Percentiles rank a stretch among this genome's conserved stretches.
These are phyloP conservation scores for Belonocnema kinseyi DNA, from an alignment of 1,140 invertebrate genomes.

Conservation along the genomic window DNA sequence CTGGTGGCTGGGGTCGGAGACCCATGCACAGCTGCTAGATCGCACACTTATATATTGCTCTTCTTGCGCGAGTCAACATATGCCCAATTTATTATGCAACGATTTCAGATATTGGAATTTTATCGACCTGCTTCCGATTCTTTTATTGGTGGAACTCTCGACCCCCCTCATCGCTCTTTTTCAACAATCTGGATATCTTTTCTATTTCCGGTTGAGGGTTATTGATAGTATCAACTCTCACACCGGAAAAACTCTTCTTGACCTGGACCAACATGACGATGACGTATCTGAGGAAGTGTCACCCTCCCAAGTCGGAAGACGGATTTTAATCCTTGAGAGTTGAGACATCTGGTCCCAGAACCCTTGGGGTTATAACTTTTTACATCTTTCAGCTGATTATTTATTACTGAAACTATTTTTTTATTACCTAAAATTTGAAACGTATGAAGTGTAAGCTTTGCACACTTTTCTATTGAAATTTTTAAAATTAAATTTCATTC, in stretches of 20 bases:
- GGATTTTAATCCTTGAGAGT: neutral
- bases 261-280: conserved; percentile 17
- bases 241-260: neutral
- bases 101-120: conserved; percentile 3
- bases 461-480: too few species aligned
- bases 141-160: neutral
- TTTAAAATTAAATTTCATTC: too few species aligned
- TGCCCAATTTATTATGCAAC: conserved; percentile 26
- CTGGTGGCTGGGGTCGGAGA: conserved; percentile 16
- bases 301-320: neutral
- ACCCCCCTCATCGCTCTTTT: conserved; percentile 2
- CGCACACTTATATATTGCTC: conserved; percentile 10
- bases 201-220: neutral
- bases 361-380: too few species aligned
- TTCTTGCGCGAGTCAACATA: conserved; percentile 24
- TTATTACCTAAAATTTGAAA: too few species aligned
- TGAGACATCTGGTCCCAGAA: neutral
- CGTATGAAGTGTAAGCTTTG: too few species aligned
- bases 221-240: neutral
- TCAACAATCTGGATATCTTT: neutral
- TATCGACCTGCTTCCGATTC: conserved; percentile 14
- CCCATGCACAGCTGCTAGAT: conserved; percentile 20
- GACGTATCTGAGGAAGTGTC: neutral
- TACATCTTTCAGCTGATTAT: too few species aligned
- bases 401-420: too few species aligned